Evolutionary conservation across 92 coral and sea anemone genomes (phyloP).

Genomic region (Diadumene lineata): DNA sequence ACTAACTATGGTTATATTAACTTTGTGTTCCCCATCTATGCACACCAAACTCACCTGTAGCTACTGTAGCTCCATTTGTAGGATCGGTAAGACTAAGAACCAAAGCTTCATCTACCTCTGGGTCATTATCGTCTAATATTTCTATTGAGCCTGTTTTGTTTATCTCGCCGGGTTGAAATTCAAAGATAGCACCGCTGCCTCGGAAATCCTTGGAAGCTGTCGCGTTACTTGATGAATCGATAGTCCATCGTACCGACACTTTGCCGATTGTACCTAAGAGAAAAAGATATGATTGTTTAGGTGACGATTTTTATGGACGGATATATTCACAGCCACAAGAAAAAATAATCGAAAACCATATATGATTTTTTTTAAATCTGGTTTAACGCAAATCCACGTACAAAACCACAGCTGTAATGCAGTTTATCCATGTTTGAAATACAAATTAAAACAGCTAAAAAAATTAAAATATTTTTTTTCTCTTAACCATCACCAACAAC

Average conservation of each 20-base stretch:
- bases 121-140: conserved; percentile 65
- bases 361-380: too few species aligned
- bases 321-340: too few species aligned
- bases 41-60: conserved; percentile 18
- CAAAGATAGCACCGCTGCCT: conserved; percentile 47
- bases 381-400: too few species aligned
- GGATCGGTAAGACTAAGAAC: conserved; percentile 76
- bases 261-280: conserved; percentile 67
- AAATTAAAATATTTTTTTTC: too few species aligned
- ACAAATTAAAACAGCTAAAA: too few species aligned
- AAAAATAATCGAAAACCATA: too few species aligned
- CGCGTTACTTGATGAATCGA: conserved; percentile 56
- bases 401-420: too few species aligned
- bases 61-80: conserved; percentile 81
- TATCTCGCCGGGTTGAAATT: conserved; percentile 59
- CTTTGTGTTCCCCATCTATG: neutral
- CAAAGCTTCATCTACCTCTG: conserved; percentile 80
- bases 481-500: too few species aligned
- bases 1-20: too few species aligned
- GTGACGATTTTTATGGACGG: too few species aligned
- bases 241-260: conserved; percentile 54
- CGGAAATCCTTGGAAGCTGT: conserved; percentile 49
- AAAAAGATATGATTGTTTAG: neutral
- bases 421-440: too few species aligned
- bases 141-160: conserved; percentile 35